Evolutionary conservation across 1,140 invertebrate genomes (phyloP), one percentile per base, ranked within the genome.

Genomic region (Drosophila ananassae): DNA sequence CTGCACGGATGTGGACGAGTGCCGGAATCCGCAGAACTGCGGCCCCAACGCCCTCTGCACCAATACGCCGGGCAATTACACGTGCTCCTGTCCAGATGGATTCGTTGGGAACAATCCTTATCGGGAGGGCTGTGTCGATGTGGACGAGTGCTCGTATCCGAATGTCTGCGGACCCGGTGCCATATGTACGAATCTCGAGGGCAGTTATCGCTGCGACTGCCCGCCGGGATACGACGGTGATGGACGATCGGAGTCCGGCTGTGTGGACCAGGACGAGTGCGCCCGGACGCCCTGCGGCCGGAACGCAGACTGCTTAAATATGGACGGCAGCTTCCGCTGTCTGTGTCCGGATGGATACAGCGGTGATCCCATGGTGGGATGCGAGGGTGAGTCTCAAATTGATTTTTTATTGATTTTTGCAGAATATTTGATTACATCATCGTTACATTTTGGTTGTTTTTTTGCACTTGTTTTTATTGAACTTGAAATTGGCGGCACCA

Each of bases 1-100:
- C 89, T 98, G 97, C 92, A 78, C 94, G 94, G 97, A 98, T 93
- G 95, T 98, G 48, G 94, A 98, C 89, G 97, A 98, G 93, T 98
- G 97, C 92, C 84, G 92, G 73, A 94, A 95, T 85, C 95, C 96
- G 10, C 94, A 94, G 74, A 94, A 96, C 56, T 98, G 97, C 89
- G 97, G 97, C 41, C 92, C 93, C 30, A 96, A 97, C 84, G 95
- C 97, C 13, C 77, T 96, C 22, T 99, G 98, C 90, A 93, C 94
- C 61, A 98, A 99, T 92, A 94, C 94, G 37, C 95, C 95, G 25
- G 98, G 97, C 83, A 98, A 98, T 92, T 98, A 97, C 90, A 97
- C 95, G 5, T 98, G 98, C 92, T 90, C 93, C 32, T 98, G 97
- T 93, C 95, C 94, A 73, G 93, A 95, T 51, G 98, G 98, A 71